phyloP scores from a whole-genome alignment of 35 echinoderm and acorn worm species.

The Chiridota heheva region DNA sequence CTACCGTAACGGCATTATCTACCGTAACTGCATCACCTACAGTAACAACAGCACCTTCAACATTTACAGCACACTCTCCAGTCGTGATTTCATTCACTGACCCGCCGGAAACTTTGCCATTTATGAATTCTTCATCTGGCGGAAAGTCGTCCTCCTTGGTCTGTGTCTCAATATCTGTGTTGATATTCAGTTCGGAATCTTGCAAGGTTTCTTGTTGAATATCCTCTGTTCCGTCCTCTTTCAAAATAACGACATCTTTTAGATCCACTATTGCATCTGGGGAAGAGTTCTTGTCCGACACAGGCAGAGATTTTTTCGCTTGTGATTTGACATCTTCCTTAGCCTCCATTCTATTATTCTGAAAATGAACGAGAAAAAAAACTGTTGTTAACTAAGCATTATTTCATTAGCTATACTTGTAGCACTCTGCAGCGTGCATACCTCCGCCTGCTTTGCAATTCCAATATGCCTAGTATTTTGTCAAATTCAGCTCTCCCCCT shows the following conservation, averaged over 20 bases:
- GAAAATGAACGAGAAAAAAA: background rate
- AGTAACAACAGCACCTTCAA: too few species aligned
- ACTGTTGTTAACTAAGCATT: background rate
- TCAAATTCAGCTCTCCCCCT: too few species aligned
- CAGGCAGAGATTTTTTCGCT: background rate
- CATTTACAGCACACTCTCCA: too few species aligned
- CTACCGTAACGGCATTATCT: too few species aligned
- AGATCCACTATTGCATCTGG: conserved; percentile 1
- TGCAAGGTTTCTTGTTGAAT: background rate
- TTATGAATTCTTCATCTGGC: conserved; percentile 23
- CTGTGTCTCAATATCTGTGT: conserved; percentile 30
- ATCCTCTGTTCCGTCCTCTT: conserved; percentile 13
- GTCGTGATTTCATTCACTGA: too few species aligned
- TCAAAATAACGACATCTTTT: conserved; percentile 7
- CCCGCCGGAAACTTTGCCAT: too few species aligned
- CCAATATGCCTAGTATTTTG: too few species aligned
- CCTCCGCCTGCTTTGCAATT: too few species aligned
- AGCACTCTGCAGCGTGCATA: too few species aligned
- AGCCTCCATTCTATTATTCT: conserved; percentile 22
- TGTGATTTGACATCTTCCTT: background rate
- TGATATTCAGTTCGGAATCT: background rate
- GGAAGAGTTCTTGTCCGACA: background rate
- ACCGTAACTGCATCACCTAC: too few species aligned
- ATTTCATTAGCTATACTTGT: too few species aligned
- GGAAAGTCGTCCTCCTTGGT: conserved; percentile 36